Conservation (phyloP, 2,797 vertebrate species). For the Pangasius macronema region DNA sequence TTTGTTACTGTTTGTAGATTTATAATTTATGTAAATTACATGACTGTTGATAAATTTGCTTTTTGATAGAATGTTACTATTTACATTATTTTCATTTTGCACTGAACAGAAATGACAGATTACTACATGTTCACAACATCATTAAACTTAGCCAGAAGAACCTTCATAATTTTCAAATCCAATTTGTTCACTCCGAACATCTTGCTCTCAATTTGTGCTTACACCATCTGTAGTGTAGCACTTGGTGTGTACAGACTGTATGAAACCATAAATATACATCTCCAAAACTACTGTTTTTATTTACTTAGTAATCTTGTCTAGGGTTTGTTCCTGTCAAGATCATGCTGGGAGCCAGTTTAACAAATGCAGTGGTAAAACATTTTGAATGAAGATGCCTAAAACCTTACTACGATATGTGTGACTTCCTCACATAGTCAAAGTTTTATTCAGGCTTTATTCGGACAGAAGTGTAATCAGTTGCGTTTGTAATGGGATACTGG, state of each 20-base stretch:
- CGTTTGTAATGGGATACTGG: not conserved
- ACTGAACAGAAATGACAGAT: not conserved
- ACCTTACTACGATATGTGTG: not conserved
- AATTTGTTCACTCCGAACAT: not conserved
- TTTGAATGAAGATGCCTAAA: not conserved
- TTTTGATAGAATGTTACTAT: constrained; percentile 5
- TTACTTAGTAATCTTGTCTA: not conserved
- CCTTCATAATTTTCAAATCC: not conserved
- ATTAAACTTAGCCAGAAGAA: not conserved
- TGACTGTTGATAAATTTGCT: not conserved
- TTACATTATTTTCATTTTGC: not conserved
- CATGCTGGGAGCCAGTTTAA: not conserved
- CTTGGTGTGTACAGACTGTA: not conserved
- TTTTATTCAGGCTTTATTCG: not conserved
- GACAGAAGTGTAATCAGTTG: not conserved
- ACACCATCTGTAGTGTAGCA: constrained; percentile 7
- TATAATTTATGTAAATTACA: constrained; percentile 6
- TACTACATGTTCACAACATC: not conserved
- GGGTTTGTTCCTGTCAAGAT: not conserved
- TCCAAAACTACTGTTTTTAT: not conserved
- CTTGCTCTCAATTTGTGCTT: constrained; percentile 4
- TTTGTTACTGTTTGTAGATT: not conserved
- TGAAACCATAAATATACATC: not conserved
- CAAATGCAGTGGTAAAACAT: not conserved
- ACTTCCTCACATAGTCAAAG: not conserved